These are phyloP conservation scores for Stratiolaelaps scimitus DNA, from an alignment of 1,140 invertebrate species.

Conservation along the genomic window DNA sequence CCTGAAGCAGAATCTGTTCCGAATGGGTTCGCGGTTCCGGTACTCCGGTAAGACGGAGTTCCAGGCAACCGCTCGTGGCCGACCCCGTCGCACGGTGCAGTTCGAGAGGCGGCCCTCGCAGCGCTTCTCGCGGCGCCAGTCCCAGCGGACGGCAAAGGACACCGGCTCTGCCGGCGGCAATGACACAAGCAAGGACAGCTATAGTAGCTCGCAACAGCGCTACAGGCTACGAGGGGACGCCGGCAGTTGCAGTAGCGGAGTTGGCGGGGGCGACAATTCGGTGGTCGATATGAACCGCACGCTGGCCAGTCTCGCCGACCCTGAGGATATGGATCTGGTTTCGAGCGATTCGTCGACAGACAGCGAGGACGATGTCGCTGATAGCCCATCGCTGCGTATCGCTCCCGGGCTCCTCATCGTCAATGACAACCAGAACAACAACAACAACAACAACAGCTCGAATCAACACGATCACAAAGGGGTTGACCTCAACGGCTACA, in stretches of 20 bases:
- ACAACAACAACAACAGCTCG: too few species aligned
- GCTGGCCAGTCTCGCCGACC: neutral
- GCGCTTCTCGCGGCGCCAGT: constrained; percentile 63
- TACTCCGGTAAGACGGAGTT: constrained; percentile 74
- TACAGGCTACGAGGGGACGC: neutral
- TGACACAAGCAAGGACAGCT: neutral
- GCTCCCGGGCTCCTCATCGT: too few species aligned
- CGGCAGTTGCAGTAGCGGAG: too few species aligned
- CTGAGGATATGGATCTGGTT: constrained; percentile 20
- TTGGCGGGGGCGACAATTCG: too few species aligned
- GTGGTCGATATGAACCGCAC: neutral
- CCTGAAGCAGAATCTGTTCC: constrained; percentile 42
- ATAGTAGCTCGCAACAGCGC: neutral
- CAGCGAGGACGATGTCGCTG: constrained; percentile 11
- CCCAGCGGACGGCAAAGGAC: neutral
- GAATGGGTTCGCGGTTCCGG: constrained; percentile 47
- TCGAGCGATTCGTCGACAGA: constrained; percentile 12
- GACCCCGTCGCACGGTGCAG: constrained; percentile 70
- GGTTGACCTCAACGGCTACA: too few species aligned
- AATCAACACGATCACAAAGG: too few species aligned
- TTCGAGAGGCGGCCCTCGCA: constrained; percentile 93
- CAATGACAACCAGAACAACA: too few species aligned
- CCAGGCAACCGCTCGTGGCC: constrained; percentile 59
- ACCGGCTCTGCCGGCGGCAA: neutral
- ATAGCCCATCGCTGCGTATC: too few species aligned